phyloP scores from a whole-genome alignment of 1,140 invertebrate genomes.

The Anoplolepis gracilipes region DNA sequence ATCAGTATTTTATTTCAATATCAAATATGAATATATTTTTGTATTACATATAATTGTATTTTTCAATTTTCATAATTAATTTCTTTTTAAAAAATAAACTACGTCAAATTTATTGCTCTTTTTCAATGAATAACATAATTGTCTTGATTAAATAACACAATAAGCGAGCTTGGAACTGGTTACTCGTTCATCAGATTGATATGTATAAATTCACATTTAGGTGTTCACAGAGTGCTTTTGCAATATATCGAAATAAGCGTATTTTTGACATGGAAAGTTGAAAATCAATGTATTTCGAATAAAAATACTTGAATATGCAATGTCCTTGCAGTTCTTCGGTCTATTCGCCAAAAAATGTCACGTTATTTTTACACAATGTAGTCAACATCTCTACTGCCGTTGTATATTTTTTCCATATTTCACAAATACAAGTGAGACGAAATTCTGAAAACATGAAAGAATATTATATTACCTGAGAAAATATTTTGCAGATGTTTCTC shows the following conservation, averaged over 20 bases:
- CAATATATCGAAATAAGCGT: not conserved
- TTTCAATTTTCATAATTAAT: not conserved
- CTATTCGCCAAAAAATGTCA: not conserved
- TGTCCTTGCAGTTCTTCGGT: conserved; percentile 55
- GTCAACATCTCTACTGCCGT: not conserved
- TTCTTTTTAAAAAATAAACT: conserved; percentile 19
- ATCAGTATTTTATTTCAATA: not conserved
- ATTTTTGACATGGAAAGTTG: not conserved
- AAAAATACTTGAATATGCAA: conserved; percentile 47
- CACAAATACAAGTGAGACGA: not conserved
- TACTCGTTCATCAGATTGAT: not conserved
- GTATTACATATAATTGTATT: not conserved
- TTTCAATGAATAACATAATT: not conserved
- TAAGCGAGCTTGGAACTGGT: not conserved
- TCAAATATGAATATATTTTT: not conserved
- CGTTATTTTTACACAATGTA: not conserved
- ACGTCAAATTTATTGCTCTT: not conserved
- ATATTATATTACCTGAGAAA: conserved; percentile 80
- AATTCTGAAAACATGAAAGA: not conserved
- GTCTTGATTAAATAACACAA: conserved; percentile 58
- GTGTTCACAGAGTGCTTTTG: not conserved
- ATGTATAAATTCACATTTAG: not conserved
- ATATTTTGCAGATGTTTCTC: conserved; percentile 81
- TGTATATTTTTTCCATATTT: not conserved
- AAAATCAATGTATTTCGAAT: not conserved